A percentile compares a stretch with the other conserved stretches of the same genome.
These are phyloP conservation scores for Drosophila equinoxialis DNA, from an alignment of 1,140 invertebrate genomes.

Conservation along the genomic window DNA sequence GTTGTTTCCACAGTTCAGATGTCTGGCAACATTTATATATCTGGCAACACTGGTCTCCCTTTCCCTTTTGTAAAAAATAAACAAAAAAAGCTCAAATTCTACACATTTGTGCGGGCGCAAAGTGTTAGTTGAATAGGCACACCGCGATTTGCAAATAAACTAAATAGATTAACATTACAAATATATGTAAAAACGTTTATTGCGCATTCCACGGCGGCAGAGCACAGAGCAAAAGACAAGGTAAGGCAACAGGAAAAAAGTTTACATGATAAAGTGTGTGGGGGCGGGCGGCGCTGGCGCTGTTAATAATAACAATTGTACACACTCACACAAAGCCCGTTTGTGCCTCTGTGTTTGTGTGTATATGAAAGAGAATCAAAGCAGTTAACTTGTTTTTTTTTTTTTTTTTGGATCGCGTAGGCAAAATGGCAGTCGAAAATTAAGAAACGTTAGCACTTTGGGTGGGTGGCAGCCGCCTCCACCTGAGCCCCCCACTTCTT, in stretches of 20 bases:
- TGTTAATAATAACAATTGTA: constrained; percentile 78
- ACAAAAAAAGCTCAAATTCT: constrained; percentile 29
- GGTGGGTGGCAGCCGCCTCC: constrained; percentile 49
- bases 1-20: too few relatives aligned
- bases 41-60: constrained; percentile 20
- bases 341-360: not conserved
- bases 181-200: constrained; percentile 53
- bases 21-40: not conserved
- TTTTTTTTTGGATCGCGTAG: constrained; percentile 53
- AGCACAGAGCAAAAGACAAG: constrained; percentile 52
- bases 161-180: constrained; percentile 48
- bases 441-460: constrained; percentile 40
- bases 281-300: constrained; percentile 39
- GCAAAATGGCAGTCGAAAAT: constrained; percentile 67
- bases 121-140: constrained; percentile 38
- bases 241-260: constrained; percentile 59
- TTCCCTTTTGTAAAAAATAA: constrained; percentile 36
- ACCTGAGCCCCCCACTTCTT: not conserved
- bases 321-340: constrained; percentile 29
- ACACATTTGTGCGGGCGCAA: constrained; percentile 69
- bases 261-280: constrained; percentile 48
- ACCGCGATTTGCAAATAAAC: constrained; percentile 20
- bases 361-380: constrained; percentile 6
- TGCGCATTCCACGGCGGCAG: constrained; percentile 68
- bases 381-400: constrained; percentile 39